Conservation (phyloP, 1,140 invertebrate genomes). For the Stenopsyche tienmushanensis region DNA sequence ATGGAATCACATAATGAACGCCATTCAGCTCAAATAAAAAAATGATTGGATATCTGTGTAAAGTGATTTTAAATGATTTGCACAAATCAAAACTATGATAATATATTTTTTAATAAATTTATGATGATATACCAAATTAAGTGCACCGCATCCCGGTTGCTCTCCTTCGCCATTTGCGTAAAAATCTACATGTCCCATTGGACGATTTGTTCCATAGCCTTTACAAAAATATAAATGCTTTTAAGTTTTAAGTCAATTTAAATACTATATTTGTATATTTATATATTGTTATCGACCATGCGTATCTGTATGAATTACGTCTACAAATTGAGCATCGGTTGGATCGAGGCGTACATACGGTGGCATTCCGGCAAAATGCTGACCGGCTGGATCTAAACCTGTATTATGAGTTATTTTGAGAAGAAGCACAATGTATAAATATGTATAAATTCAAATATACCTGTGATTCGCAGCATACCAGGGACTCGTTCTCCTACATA, state of each 20-base stretch:
- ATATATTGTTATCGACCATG: constrained; percentile 10
- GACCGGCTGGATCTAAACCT: constrained; percentile 53
- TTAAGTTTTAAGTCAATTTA: not conserved
- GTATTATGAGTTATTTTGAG: constrained; percentile 1
- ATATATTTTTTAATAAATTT: not conserved
- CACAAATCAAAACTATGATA: no score
- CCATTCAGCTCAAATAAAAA: no score
- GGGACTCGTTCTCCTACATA: constrained; percentile 28
- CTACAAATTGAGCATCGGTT: constrained; percentile 56
- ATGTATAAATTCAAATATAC: constrained; percentile 13
- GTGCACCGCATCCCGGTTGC: constrained; percentile 30
- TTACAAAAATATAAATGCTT: not conserved
- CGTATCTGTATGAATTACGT: constrained; percentile 60
- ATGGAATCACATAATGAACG: no score
- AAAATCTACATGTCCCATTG: constrained; percentile 37
- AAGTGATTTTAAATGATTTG: no score
- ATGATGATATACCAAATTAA: constrained; percentile 21
- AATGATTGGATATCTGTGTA: no score
- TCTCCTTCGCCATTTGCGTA: constrained; percentile 32
- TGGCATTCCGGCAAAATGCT: constrained; percentile 42
- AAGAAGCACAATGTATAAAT: not conserved
- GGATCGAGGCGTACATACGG: constrained; percentile 50
- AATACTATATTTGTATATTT: no score
- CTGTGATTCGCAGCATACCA: constrained; percentile 21
- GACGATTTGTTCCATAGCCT: constrained; percentile 31